Evolutionary conservation across 2,888 invertebrate genomes (phyloP).

Genomic region (Idaea biselata): DNA sequence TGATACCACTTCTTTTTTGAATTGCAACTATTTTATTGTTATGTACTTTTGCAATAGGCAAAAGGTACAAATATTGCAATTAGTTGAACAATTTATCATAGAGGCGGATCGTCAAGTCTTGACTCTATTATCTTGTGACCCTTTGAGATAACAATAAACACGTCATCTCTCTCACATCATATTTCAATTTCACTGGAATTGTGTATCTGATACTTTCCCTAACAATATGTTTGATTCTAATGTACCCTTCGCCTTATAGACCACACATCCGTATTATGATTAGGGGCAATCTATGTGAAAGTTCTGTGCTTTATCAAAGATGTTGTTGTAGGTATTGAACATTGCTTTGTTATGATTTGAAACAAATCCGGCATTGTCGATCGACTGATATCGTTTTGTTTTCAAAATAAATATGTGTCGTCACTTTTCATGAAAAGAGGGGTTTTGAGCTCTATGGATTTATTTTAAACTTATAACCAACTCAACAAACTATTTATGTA

Average conservation of each 20-base stretch:
- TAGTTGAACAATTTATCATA: conserved; percentile 33
- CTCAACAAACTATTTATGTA: too few relatives aligned
- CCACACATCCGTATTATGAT: background rate
- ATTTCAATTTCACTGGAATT: background rate
- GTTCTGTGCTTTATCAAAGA: background rate
- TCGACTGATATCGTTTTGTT: background rate
- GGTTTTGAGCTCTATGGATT: too few relatives aligned
- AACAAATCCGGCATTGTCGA: background rate
- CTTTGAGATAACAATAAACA: conserved; percentile 24
- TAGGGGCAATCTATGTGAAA: background rate
- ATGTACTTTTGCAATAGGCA: too few relatives aligned
- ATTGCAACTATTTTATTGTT: background rate
- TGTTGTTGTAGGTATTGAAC: background rate
- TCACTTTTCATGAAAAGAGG: too few relatives aligned
- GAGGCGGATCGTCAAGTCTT: conserved; percentile 45
- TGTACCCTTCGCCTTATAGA: too few relatives aligned
- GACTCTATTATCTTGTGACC: conserved; percentile 56
- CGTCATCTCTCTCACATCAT: background rate
- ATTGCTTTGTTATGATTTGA: background rate
- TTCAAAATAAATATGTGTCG: background rate
- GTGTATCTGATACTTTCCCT: background rate
- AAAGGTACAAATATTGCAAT: conserved; percentile 18
- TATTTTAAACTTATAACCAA: too few relatives aligned
- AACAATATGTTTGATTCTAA: too few relatives aligned
- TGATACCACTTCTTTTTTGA: background rate